These are phyloP conservation scores for Sitta carolinensis DNA, from an alignment of 2,797 vertebrate genomes.

Conservation along the genomic window DNA sequence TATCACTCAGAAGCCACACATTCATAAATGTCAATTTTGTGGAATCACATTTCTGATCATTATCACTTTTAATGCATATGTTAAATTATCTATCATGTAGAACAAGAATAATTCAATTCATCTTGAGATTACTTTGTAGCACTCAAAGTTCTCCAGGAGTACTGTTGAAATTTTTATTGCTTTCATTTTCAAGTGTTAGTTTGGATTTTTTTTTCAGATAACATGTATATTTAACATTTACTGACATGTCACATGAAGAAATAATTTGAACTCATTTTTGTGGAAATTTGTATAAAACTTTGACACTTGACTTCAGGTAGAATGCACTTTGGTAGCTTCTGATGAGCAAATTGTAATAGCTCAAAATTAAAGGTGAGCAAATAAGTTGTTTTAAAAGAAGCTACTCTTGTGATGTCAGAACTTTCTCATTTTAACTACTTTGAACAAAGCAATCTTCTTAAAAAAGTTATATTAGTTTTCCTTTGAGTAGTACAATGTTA, in stretches of 20 bases:
- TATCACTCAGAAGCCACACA: not conserved
- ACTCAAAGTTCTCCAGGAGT: not conserved
- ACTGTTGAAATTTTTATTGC: not conserved
- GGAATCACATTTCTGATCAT: not conserved
- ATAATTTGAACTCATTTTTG: not conserved
- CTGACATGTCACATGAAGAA: not conserved
- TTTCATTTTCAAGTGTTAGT: not conserved
- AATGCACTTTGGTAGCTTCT: not conserved
- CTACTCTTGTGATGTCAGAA: not conserved
- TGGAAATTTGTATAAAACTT: not conserved
- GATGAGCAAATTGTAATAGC: not conserved
- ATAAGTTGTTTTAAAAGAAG: not conserved
- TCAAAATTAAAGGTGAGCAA: not conserved
- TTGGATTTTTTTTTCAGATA: not conserved
- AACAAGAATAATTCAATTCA: not conserved
- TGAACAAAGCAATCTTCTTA: not conserved
- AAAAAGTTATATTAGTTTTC: not conserved
- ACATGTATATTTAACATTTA: not conserved
- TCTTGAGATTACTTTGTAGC: not conserved
- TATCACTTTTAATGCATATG: not conserved
- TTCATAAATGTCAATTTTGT: not conserved
- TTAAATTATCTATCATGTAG: not conserved
- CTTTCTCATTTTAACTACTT: not conserved
- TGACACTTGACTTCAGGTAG: not conserved
- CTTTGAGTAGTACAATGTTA: not conserved